Evolutionary conservation across 2,113 vertebrate species (phyloP), one percentile per base, ranked within the genome.

Genomic region (Zeus faber): DNA sequence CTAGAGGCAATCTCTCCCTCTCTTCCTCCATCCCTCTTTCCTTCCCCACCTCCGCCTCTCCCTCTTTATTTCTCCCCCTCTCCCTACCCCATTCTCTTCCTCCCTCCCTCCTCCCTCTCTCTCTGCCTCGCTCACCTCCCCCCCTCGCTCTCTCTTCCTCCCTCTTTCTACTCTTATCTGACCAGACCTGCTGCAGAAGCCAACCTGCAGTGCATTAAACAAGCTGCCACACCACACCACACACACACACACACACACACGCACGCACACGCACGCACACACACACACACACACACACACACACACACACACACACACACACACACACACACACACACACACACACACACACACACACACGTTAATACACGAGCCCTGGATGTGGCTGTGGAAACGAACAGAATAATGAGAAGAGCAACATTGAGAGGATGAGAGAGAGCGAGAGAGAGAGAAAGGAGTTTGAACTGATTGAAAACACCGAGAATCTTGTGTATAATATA

Each of bases 121-220:
- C 46, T 6, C 16, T 20, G 8, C 9, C 16, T 33, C 49, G 18
- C 3, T 51, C 50, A 23, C 35, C 35, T 22, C 51, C 17, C 18
- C 39, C 33, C 29, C 50, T 40, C 68, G 18, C 67, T 65, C 67
- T 73, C 58, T 58, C 49, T 56, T 59, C 50, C 62, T 55, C 41
- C 40, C 39, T 21, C 67, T 70, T 79, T 51, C 67, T 74, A 67
- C 78, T 87, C 86, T 88, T 87, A 90, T 89, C 86, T 86, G 78
- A 75, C 65, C 79, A 82, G 83, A 85, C 82, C 86, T 86, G 86
- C 86, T 86, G 86, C 81, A 84, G 74, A 77, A 85, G 77, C 82
- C 82, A 84, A 83, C 85, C 84, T 85, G 82, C 83, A 86, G 81
- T 83, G 82, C 79, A 83, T 84, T 86, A 85, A 86, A 86, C 83